Evolutionary conservation across 2,797 vertebrate genomes (phyloP).

Genomic region (Miichthys miiuy): DNA sequence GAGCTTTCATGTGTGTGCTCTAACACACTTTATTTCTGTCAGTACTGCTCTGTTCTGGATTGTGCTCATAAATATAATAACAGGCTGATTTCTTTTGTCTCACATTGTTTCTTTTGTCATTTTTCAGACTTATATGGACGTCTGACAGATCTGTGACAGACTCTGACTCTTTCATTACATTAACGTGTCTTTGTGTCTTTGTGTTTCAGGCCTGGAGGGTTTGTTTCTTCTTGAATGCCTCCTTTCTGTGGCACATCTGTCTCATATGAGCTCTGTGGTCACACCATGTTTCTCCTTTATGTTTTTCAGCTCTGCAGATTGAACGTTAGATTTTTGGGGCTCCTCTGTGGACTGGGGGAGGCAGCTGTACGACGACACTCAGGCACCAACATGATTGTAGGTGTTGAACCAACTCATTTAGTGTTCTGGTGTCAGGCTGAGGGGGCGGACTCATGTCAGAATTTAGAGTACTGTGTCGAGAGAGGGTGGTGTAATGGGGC

Average conservation of each 20-base stretch:
- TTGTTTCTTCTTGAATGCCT: slow-evolving; percentile 42
- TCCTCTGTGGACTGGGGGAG: slow-evolving; percentile 16
- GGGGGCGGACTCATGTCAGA: slow-evolving; percentile 35
- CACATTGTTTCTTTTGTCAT: no score
- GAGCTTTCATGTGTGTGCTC: no score
- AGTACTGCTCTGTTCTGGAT: no score
- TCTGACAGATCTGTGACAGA: slow-evolving; percentile 23
- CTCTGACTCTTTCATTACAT: slow-evolving; percentile 40
- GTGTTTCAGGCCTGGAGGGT: slow-evolving; percentile 53
- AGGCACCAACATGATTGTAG: slow-evolving; percentile 30
- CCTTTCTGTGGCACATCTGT: slow-evolving; percentile 56
- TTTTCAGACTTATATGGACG: no score
- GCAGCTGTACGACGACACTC: slow-evolving; percentile 14
- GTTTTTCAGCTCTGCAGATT: slow-evolving; percentile 6
- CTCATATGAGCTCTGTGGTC: background rate
- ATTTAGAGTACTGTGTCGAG: no score
- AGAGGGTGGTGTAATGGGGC: slow-evolving; percentile 42
- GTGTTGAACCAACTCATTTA: slow-evolving; percentile 40
- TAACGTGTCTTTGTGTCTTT: slow-evolving; percentile 49
- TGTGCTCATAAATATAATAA: no score
- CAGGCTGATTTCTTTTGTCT: no score
- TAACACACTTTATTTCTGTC: no score
- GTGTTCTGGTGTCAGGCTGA: slow-evolving; percentile 40
- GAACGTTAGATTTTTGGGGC: background rate
- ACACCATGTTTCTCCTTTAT: background rate